These are phyloP conservation scores for Bothrops jararaca DNA, from an alignment of 2,113 vertebrate species.

Conservation along the genomic window DNA sequence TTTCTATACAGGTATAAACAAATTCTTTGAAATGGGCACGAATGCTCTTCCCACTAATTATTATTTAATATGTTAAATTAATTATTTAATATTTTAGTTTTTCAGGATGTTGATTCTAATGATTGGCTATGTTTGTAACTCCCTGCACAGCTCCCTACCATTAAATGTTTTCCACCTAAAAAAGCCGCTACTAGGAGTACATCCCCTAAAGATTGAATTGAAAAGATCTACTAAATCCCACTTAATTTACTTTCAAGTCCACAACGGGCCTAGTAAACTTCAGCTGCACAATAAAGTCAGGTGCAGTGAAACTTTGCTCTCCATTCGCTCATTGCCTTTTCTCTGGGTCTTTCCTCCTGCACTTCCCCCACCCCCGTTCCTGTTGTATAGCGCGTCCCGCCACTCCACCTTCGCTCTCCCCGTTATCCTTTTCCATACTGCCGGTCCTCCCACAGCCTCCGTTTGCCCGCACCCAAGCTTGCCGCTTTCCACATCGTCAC, in stretches of 20 bases:
- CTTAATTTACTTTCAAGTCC: not conserved
- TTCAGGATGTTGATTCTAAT: not conserved
- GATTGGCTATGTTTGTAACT: not conserved
- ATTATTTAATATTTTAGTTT: not conserved
- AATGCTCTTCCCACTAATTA: not conserved
- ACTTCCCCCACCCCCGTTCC: not conserved
- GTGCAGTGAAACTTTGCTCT: not conserved
- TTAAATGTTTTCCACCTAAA: not conserved
- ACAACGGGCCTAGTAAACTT: not conserved
- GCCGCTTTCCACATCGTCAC: not conserved
- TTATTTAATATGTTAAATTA: not conserved
- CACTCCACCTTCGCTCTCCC: not conserved
- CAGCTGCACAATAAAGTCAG: not conserved
- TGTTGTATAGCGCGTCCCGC: not conserved
- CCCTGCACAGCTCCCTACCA: not conserved
- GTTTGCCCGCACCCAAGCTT: not conserved
- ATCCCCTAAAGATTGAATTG: not conserved
- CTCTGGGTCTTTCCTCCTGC: not conserved
- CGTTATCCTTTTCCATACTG: not conserved
- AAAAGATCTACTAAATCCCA: not conserved
- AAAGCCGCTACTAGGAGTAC: not conserved
- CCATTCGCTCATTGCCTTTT: not conserved
- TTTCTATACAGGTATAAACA: not conserved
- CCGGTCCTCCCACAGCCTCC: not conserved
- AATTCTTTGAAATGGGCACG: not conserved